Evolutionary conservation across 2,797 vertebrate species (phyloP).

Genomic region (Pelodytes ibericus): DNA sequence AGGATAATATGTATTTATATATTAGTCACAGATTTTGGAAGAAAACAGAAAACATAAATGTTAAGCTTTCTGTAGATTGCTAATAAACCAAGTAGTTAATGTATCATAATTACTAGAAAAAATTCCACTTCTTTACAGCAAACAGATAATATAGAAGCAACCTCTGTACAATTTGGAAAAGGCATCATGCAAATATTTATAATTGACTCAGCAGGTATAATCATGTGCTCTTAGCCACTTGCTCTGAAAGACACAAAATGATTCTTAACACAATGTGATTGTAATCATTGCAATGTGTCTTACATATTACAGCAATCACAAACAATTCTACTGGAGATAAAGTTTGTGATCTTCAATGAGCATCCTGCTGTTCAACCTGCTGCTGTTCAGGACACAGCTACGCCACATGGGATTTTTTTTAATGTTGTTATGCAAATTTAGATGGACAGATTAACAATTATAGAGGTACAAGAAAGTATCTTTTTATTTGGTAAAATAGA

Average conservation of each 20-base stretch:
- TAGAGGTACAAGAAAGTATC: neutral
- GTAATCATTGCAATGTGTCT: constrained; percentile 27
- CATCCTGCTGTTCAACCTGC: constrained; percentile 8
- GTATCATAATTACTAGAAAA: neutral
- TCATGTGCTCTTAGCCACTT: constrained; percentile 16
- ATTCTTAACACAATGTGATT: constrained; percentile 27
- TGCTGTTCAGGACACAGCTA: neutral
- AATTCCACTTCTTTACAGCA: neutral
- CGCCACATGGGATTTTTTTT: neutral
- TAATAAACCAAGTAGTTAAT: neutral
- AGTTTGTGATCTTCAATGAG: constrained; percentile 16
- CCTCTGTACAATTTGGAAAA: constrained; percentile 13
- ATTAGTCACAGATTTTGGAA: too few species aligned
- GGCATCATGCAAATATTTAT: constrained; percentile 13
- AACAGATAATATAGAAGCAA: constrained; percentile 9
- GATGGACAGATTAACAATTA: neutral
- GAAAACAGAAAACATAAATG: neutral
- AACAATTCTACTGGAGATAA: neutral
- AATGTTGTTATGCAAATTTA: constrained; percentile 15
- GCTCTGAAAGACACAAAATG: constrained; percentile 3
- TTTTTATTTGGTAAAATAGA: too few species aligned
- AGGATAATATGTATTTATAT: too few species aligned
- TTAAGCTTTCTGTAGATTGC: neutral
- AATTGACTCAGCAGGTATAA: constrained; percentile 25
- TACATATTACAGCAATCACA: constrained; percentile 8